Percentiles rank a stretch among this genome's conserved stretches.
Evolutionary conservation across 2,888 invertebrate genomes (phyloP).

Genomic region (Tuta absoluta): DNA sequence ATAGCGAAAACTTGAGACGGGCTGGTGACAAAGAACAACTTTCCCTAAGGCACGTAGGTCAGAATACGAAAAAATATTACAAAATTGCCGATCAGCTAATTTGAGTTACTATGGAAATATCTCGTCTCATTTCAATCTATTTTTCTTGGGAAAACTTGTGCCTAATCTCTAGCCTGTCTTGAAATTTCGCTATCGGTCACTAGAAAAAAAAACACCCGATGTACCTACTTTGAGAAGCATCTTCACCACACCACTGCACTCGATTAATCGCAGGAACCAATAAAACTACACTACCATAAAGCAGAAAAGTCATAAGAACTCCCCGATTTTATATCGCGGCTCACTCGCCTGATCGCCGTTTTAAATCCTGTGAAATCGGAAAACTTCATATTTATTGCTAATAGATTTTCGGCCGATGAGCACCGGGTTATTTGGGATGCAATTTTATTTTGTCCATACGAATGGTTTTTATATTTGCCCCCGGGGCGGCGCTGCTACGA

Average conservation of each 20-base stretch:
- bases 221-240: conserved; percentile 6
- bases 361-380: conserved; percentile 79
- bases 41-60: neutral
- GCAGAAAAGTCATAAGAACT: conserved; percentile 66
- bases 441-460: conserved; percentile 81
- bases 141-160: no score
- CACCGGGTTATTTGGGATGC: conserved; percentile 78
- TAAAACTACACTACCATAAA: conserved; percentile 71
- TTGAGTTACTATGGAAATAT: no score
- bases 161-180: no score
- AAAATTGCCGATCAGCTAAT: no score
- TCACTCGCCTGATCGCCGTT: conserved; percentile 54
- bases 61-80: neutral
- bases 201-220: no score
- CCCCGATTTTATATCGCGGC: conserved; percentile 59
- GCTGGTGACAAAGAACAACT: no score
- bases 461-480: conserved; percentile 80
- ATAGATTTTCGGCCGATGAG: conserved; percentile 79
- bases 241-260: conserved; percentile 25
- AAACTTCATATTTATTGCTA: conserved; percentile 82
- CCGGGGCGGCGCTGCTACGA: conserved; percentile 56
- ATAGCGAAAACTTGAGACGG: no score
- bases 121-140: no score
- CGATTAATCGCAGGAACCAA: conserved; percentile 52
- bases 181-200: no score